Base-by-base conservation (phyloP, 2,113 vertebrate genomes). In the Phaethon lepturus region DNA sequence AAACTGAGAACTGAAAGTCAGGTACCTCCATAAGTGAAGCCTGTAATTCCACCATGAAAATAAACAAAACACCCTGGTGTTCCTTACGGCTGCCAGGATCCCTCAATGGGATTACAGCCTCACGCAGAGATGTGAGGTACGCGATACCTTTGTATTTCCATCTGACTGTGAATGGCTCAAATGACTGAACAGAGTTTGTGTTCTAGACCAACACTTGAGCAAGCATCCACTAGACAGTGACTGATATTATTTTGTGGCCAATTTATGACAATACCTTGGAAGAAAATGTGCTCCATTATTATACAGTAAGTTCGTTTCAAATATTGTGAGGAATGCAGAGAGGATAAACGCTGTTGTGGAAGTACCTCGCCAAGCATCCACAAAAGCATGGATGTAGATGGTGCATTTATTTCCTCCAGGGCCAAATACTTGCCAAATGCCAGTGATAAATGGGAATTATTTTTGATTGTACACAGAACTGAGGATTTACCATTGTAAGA, bases 211-310 rank as follows among this genome's bases (percentile, higher is more conserved):
- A 92, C 94, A 78, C 77, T 67, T 47, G 56, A 88, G 73, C 88
- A 64, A 84, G 52, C 81, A 72, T 74, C 93, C 16, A 16, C 93
- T 71, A 85, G 87, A 83, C 74, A 71, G 67, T 31, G 2, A 79
- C 77, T 94, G 76, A 93, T 83, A 88, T 13, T 92, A 56, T 95
- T 97, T 97, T 75, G 86, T 66, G 77, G 35, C 76, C 71, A 45
- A 86, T 85, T 92, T 63, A 44, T 85, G 82, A 75, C 71, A 68
- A 42, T 66, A 81, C 76, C 91, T 92, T 83, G 17, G 83, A 96
- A 96, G 44, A 74, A 92, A 93, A 90, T 52, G 42, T 53, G 77
- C 67, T 75, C 15, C 60, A 53, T 86, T 96, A 86, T 93, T 90
- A 86, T 63, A 85, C 76, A 55, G 38, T 50, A 45, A 62, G 59